Percentiles rank a stretch among this genome's conserved stretches.
phyloP scores from a whole-genome alignment of 2,113 vertebrate genomes.

The Daboia siamensis region DNA sequence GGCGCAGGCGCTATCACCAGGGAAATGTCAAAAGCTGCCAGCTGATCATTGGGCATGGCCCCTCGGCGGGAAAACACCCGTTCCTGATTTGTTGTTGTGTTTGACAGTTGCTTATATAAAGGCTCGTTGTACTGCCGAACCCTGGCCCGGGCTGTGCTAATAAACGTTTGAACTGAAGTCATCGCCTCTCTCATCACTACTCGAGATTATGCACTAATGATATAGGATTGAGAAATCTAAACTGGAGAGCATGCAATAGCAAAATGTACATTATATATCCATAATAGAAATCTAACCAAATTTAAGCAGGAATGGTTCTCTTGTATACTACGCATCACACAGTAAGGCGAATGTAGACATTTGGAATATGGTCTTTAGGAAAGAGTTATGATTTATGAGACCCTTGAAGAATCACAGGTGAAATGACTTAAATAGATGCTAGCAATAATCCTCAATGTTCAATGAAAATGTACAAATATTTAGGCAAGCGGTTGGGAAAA shows the following conservation, averaged over 20 bases:
- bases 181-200: too few species aligned
- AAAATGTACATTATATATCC: background rate
- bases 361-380: background rate
- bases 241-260: background rate
- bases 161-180: too few species aligned
- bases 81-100: too few species aligned
- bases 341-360: background rate
- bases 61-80: too few species aligned
- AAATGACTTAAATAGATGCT: background rate
- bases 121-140: too few species aligned
- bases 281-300: background rate
- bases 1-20: too few species aligned
- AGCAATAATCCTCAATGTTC: background rate
- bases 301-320: background rate
- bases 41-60: too few species aligned
- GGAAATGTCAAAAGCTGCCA: too few species aligned
- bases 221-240: background rate
- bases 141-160: too few species aligned
- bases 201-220: too few species aligned
- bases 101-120: too few species aligned
- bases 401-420: background rate
- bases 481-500: background rate
- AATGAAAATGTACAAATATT: background rate
- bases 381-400: background rate
- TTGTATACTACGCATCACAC: background rate